phyloP scores from a whole-genome alignment of 2,888 invertebrate species.

The Catocala fraxini region DNA sequence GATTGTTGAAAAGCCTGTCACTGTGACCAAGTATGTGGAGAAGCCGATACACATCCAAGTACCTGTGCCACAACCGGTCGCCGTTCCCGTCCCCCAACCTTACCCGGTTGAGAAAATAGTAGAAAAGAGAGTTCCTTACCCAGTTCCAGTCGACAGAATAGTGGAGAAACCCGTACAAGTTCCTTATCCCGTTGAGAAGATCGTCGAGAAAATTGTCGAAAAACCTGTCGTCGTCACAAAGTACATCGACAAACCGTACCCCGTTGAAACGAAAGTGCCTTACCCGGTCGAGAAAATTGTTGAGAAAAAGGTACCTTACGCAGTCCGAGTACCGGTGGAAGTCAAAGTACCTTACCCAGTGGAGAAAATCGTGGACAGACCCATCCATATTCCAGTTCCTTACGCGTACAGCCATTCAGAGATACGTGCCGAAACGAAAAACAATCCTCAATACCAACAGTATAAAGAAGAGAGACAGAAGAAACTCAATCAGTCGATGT shows the following conservation, averaged over 20 bases:
- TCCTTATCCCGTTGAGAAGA: slow-evolving; percentile 82
- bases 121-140: slow-evolving; percentile 81
- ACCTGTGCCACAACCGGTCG: slow-evolving; percentile 74
- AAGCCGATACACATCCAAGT: slow-evolving; percentile 78
- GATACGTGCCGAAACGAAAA: slow-evolving; percentile 45
- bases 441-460: slow-evolving; percentile 43
- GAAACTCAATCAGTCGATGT: slow-evolving; percentile 27
- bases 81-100: slow-evolving; percentile 74
- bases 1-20: slow-evolving; percentile 86
- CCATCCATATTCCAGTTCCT: slow-evolving; percentile 58
- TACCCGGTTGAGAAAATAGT: slow-evolving; percentile 86
- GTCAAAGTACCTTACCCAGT: slow-evolving; percentile 81
- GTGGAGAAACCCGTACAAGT: slow-evolving; percentile 81
- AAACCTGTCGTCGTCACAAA: slow-evolving; percentile 85
- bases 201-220: slow-evolving; percentile 86
- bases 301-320: slow-evolving; percentile 86
- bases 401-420: slow-evolving; percentile 40
- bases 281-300: slow-evolving; percentile 83
- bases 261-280: slow-evolving; percentile 80
- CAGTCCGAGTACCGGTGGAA: slow-evolving; percentile 85
- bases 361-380: slow-evolving; percentile 80
- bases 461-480: slow-evolving; percentile 39
- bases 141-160: slow-evolving; percentile 77
- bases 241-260: slow-evolving; percentile 80
- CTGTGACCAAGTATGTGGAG: slow-evolving; percentile 80